A percentile compares a stretch with the other conserved stretches of the same genome.
Evolutionary conservation across 2,797 vertebrate genomes (phyloP).

Genomic region (Chromobotia macracanthus): DNA sequence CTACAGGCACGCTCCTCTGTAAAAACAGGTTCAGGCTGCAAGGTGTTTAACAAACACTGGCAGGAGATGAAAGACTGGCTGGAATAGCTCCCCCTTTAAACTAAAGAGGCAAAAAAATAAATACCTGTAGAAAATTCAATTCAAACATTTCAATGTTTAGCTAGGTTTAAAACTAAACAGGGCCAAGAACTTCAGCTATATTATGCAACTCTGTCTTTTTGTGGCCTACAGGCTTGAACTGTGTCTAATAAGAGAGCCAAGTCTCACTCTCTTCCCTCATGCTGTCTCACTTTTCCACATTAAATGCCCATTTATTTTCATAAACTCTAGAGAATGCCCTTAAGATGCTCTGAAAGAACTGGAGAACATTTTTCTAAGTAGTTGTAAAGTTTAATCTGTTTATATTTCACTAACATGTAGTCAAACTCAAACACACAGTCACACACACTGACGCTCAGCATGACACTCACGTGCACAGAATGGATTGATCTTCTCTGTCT

Average conservation of each 20-base stretch:
- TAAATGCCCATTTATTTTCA: background rate
- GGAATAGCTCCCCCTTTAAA: background rate
- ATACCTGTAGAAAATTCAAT: slow-evolving; percentile 13
- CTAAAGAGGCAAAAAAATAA: slow-evolving; percentile 21
- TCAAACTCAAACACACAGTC: slow-evolving; percentile 40
- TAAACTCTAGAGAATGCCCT: background rate
- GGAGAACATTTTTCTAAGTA: background rate
- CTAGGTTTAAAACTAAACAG: background rate
- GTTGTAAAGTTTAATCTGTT: background rate
- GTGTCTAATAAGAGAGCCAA: background rate
- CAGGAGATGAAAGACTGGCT: slow-evolving; percentile 28
- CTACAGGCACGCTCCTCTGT: slow-evolving; percentile 34
- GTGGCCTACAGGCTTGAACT: background rate
- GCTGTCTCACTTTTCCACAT: background rate
- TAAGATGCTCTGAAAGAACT: background rate
- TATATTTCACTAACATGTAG: slow-evolving; percentile 37
- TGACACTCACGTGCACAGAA: slow-evolving; percentile 93
- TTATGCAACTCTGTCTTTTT: slow-evolving; percentile 6
- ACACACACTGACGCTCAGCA: slow-evolving; percentile 31
- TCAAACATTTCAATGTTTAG: background rate
- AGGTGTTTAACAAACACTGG: slow-evolving; percentile 56
- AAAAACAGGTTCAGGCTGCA: slow-evolving; percentile 49
- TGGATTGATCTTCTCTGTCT: slow-evolving; percentile 92
- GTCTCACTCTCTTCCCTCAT: background rate
- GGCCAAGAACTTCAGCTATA: background rate